phyloP scores from a whole-genome alignment of 1,140 invertebrate species.

The Platyscapa corneri region DNA sequence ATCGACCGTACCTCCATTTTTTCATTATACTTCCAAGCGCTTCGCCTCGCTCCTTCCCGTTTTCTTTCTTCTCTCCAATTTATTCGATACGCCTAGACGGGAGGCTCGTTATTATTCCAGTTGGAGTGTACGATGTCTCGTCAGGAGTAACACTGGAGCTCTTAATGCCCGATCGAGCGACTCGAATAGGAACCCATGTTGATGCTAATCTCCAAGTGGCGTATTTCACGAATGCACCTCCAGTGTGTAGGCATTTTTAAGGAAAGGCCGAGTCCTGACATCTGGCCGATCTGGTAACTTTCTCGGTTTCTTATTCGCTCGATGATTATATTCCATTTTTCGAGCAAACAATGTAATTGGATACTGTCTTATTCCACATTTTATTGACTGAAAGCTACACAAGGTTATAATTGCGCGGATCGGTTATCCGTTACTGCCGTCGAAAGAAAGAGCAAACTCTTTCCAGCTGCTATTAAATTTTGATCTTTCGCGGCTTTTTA shows the following conservation, averaged over 20 bases:
- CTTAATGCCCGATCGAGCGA: neutral
- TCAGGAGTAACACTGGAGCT: neutral
- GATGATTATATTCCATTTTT: neutral
- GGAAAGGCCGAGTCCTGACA: neutral
- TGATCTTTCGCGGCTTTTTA: no score
- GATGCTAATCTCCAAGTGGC: neutral
- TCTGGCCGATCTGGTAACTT: neutral
- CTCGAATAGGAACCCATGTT: neutral
- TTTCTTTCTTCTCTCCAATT: neutral
- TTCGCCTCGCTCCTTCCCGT: neutral
- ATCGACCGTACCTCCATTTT: neutral
- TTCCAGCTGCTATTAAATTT: neutral
- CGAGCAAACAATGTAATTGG: slow-evolving; percentile 5
- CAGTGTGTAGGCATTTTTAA: neutral
- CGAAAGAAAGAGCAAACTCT: neutral
- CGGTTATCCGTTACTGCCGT: neutral
- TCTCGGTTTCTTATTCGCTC: neutral
- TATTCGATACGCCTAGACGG: neutral
- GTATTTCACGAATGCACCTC: neutral
- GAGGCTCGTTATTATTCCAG: neutral
- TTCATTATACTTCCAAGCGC: neutral
- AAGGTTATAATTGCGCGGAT: neutral
- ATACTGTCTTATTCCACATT: neutral
- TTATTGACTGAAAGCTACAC: neutral
- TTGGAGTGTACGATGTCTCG: neutral